Percentiles rank a stretch among this genome's conserved stretches.
phyloP scores from a whole-genome alignment of 2,888 invertebrate genomes.

The Apotomis turbidana region DNA sequence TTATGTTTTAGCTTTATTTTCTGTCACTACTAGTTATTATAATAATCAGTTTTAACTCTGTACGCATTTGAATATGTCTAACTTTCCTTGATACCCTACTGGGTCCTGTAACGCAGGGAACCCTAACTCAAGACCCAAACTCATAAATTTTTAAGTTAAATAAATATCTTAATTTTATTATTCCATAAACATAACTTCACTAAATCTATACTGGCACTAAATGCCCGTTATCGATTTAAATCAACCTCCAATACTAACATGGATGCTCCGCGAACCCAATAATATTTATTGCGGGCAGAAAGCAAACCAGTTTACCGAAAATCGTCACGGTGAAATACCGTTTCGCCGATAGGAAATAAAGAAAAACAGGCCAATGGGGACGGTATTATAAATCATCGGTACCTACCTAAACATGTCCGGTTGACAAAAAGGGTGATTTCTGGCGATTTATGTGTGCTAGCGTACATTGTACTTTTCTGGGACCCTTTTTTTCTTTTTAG shows the following conservation, averaged over 20 bases:
- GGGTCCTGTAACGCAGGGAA: too few relatives aligned
- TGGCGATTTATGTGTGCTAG: slow-evolving; percentile 28
- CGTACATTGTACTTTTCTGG: slow-evolving; percentile 22
- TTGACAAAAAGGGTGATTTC: slow-evolving; percentile 42
- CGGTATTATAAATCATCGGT: slow-evolving; percentile 37
- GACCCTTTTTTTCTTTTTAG: slow-evolving; percentile 4
- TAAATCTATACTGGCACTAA: not conserved
- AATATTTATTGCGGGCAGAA: slow-evolving; percentile 32
- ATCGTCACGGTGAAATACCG: slow-evolving; percentile 40
- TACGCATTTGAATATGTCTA: too few relatives aligned
- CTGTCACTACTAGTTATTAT: too few relatives aligned
- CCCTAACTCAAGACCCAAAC: too few relatives aligned
- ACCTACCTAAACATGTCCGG: slow-evolving; percentile 40
- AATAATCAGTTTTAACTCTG: too few relatives aligned
- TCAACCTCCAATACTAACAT: slow-evolving; percentile 10
- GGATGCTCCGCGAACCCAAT: not conserved
- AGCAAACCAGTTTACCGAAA: slow-evolving; percentile 36
- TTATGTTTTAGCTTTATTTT: too few relatives aligned
- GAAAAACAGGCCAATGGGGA: slow-evolving; percentile 38
- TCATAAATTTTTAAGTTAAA: too few relatives aligned
- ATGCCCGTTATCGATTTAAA: not conserved
- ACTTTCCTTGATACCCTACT: too few relatives aligned
- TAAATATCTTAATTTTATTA: too few relatives aligned
- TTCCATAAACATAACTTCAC: not conserved
- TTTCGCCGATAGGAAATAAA: slow-evolving; percentile 33